Conservation (phyloP, 2,113 vertebrate genomes). For the Eidolon helvum region DNA sequence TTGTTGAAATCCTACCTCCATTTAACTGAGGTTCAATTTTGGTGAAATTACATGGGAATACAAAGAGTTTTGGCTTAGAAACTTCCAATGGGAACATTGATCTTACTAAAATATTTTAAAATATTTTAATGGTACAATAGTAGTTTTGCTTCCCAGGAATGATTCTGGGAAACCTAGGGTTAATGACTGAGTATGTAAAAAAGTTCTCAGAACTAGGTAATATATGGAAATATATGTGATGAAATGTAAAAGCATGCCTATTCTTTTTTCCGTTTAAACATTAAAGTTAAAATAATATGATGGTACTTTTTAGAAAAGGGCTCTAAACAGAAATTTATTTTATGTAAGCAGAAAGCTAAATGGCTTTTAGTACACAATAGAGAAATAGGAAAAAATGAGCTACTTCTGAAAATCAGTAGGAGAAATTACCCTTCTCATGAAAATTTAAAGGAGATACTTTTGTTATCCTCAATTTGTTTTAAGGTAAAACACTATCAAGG, state of each 20-base stretch:
- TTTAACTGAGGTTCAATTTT: neutral
- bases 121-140: neutral
- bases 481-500: constrained; percentile 25
- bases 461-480: constrained; percentile 24
- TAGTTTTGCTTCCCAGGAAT: neutral
- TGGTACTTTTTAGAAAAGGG: constrained; percentile 20
- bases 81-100: neutral
- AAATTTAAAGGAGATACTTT: constrained; percentile 5
- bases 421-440: constrained; percentile 59
- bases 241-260: neutral
- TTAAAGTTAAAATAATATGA: constrained; percentile 65
- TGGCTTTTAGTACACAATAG: constrained; percentile 53
- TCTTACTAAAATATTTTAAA: neutral
- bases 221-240: constrained; percentile 51
- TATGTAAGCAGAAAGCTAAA: constrained; percentile 21
- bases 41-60: neutral
- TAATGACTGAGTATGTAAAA: neutral
- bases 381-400: constrained; percentile 64
- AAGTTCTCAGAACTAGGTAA: constrained; percentile 51
- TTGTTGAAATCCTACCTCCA: neutral
- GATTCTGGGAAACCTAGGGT: neutral
- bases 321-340: constrained; percentile 66
- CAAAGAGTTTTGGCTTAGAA: neutral
- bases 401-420: constrained; percentile 33
- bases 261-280: constrained; percentile 7